Base-by-base conservation (phyloP, 92 coral and sea anemone species). In the Porites evermanni region DNA sequence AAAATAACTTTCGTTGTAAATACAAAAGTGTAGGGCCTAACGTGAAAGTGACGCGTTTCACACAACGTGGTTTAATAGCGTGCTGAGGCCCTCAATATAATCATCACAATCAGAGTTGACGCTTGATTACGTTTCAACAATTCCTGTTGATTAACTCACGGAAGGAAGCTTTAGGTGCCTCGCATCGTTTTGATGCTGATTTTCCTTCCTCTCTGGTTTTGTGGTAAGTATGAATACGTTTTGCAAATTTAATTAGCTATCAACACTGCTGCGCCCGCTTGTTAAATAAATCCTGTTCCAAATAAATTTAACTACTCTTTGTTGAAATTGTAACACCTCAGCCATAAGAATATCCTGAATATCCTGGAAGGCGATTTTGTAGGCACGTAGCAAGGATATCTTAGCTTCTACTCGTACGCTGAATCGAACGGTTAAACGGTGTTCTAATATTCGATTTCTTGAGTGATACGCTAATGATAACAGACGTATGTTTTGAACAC, bases 221-320 rank as follows among this genome's bases (percentile, higher is more conserved):
- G 86, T 63, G 53, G 38, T 9, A 61, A 8, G 71, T 32, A 66
- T 74, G 80, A 74, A 74, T 74, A 64, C 10, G 32, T 29, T 60
- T 59, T 47, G 64, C 32, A 61, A 73, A 50, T 74, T 83, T 73
- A 64, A 78, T 74, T 83, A 74, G 80, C 54, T 23, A 16, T 1
- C 16, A 50, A 83, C 80, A 59, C 65, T 64, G 32, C 78, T 59
- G 60, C 86, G 58, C 78, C 86, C 69, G n/a, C 52, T 70, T 18
- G 58, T 58, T 70, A 56, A 81, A 68, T 56, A 72, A 58, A 81
- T 70, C 70, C 51, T 58, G 54, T 18, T 10, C 56, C 77, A 38
- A 72, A 53, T 60, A 6, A 80, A 38, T 54, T 20, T 8, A 79
- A 44, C 59, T 53, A 6, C 60, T 21, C n/a, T 54, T 77, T 77